Conservation (phyloP, 2,113 vertebrate genomes). For the Machaerirhynchus nigripectus region DNA sequence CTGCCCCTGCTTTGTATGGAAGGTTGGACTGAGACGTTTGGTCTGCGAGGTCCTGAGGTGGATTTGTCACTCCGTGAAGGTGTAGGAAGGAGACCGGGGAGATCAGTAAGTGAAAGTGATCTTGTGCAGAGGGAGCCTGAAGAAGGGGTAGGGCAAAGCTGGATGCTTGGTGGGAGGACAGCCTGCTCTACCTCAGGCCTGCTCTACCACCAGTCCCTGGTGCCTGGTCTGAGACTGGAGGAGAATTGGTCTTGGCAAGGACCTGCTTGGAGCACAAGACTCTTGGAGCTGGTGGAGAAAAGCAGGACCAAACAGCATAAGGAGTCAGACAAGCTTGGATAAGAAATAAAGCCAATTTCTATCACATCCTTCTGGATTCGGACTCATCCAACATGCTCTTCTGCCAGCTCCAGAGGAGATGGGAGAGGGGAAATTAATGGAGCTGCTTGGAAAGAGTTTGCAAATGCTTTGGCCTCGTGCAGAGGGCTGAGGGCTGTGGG, state of each 20-base stretch:
- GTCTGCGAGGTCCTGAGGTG: background rate
- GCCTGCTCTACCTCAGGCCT: background rate
- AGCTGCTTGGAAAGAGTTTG: background rate
- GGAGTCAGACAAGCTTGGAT: background rate
- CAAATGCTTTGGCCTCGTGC: background rate
- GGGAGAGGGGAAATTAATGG: background rate
- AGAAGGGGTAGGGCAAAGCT: background rate
- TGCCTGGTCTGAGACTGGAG: background rate
- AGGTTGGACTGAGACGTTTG: background rate
- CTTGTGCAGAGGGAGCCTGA: background rate
- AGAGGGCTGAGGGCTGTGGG: background rate
- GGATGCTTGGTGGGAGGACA: background rate
- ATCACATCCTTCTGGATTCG: background rate
- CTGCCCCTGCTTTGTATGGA: background rate
- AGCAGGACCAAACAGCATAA: background rate
- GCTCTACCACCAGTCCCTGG: background rate
- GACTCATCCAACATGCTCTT: background rate
- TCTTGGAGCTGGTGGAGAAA: background rate
- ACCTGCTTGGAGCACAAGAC: background rate
- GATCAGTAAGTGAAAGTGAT: background rate
- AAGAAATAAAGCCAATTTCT: background rate
- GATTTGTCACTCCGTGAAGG: background rate
- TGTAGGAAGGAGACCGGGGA: background rate
- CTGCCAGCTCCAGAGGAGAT: background rate
- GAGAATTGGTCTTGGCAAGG: background rate